These are phyloP conservation scores for Luidia sarsii DNA, from an alignment of 53 echinoderm and acorn worm genomes.

Conservation along the genomic window DNA sequence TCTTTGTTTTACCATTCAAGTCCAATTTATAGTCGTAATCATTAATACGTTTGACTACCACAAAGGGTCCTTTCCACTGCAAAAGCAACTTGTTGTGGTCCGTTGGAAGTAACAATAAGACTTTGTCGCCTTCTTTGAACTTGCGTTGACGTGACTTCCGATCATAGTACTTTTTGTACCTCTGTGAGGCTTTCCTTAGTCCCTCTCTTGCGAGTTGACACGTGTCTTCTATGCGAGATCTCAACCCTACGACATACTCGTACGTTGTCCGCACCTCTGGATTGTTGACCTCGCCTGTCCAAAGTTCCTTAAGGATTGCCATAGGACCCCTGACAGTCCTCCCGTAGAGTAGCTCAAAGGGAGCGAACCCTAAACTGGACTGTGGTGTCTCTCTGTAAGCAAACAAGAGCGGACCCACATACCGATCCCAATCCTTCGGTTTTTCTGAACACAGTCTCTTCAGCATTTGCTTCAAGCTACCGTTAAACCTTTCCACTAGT, in stretches of 20 bases:
- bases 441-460: slow-evolving; percentile 55
- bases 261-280: slow-evolving; percentile 53
- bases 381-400: slow-evolving; percentile 61
- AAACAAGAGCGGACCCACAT: slow-evolving; percentile 48
- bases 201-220: slow-evolving; percentile 39
- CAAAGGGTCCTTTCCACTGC: slow-evolving; percentile 66
- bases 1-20: slow-evolving; percentile 5
- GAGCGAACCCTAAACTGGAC: slow-evolving; percentile 52
- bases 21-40: slow-evolving; percentile 25
- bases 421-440: slow-evolving; percentile 65
- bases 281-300: slow-evolving; percentile 27
- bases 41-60: background rate
- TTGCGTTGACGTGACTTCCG: slow-evolving; percentile 28
- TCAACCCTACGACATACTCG: slow-evolving; percentile 53
- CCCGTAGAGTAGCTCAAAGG: slow-evolving; percentile 50
- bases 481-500: slow-evolving; percentile 59
- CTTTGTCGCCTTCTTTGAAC: slow-evolving; percentile 48
- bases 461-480: slow-evolving; percentile 47
- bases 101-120: slow-evolving; percentile 40
- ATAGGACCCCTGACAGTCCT: slow-evolving; percentile 54
- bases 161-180: slow-evolving; percentile 47
- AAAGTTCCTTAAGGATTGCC: slow-evolving; percentile 48
- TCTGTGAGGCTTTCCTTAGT: slow-evolving; percentile 28
- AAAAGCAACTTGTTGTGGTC: slow-evolving; percentile 49
- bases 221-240: slow-evolving; percentile 44